phyloP scores from a whole-genome alignment of 2,888 invertebrate species.

The Venusia cambrica region DNA sequence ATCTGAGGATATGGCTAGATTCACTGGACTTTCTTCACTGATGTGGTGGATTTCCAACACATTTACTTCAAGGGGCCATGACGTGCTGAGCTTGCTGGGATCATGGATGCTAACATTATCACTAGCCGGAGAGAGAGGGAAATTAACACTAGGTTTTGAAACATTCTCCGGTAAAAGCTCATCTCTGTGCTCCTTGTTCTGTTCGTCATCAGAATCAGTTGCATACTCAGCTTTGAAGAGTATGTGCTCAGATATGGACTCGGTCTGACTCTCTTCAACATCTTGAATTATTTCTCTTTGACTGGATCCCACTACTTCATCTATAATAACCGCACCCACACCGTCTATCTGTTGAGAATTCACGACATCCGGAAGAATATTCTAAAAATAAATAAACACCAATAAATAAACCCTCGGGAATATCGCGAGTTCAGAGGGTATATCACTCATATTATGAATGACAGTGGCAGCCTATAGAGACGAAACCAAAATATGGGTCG shows the following conservation, averaged over 20 bases:
- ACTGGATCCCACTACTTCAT: conserved; percentile 43
- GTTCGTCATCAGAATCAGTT: conserved; percentile 49
- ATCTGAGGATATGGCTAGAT: conserved; percentile 58
- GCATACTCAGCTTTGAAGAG: conserved; percentile 63
- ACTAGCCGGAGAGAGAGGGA: conserved; percentile 41
- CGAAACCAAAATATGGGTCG: conserved; percentile 5
- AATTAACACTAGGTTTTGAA: conserved; percentile 40
- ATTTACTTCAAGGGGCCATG: conserved; percentile 59
- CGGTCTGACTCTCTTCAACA: conserved; percentile 55
- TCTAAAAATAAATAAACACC: conserved; percentile 77
- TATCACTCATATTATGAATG: conserved; percentile 14
- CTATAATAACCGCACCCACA: conserved; percentile 47
- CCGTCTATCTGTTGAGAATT: conserved; percentile 72
- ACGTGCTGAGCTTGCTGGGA: conserved; percentile 51
- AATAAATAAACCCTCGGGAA: conserved; percentile 43
- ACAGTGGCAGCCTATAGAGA: conserved; percentile 2
- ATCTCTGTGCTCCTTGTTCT: conserved; percentile 41
- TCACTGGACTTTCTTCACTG: conserved; percentile 69
- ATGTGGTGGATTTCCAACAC: conserved; percentile 56
- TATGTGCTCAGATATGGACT: conserved; percentile 71
- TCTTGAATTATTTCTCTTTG: conserved; percentile 40
- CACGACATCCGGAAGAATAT: conserved; percentile 78
- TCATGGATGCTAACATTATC: conserved; percentile 50
- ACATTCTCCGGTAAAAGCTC: conserved; percentile 41
- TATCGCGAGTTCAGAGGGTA: conserved; percentile 23